phyloP scores from a whole-genome alignment of 2,113 vertebrate genomes.

The Aphyosemion australe region DNA sequence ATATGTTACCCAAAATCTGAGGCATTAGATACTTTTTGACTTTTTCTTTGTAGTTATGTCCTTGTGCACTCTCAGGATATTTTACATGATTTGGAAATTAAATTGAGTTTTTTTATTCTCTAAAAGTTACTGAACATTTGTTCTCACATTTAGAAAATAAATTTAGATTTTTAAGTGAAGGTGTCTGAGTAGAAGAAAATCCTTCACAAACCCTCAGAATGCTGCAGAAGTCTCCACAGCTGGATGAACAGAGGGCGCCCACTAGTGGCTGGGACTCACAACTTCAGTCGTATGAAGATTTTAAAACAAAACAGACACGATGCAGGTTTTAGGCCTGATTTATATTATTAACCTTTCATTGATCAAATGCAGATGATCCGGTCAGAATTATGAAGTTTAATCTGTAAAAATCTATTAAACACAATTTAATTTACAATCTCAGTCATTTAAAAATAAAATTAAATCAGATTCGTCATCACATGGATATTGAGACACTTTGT shows the following conservation, averaged over 20 bases:
- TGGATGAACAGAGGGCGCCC: slow-evolving; percentile 53
- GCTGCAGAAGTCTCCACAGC: not conserved
- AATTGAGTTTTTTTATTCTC: too few species aligned
- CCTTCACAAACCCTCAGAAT: not conserved
- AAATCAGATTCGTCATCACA: too few species aligned
- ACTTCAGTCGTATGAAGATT: slow-evolving; percentile 16
- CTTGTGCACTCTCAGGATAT: too few species aligned
- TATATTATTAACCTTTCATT: not conserved
- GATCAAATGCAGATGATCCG: not conserved
- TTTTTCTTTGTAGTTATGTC: too few species aligned
- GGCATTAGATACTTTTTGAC: too few species aligned
- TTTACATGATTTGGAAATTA: too few species aligned
- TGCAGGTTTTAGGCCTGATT: not conserved
- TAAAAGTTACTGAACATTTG: too few species aligned
- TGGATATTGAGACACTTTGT: not conserved
- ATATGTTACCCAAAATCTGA: too few species aligned
- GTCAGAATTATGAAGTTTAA: not conserved
- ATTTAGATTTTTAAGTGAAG: too few species aligned
- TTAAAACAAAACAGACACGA: not conserved
- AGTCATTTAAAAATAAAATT: too few species aligned
- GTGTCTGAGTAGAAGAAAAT: too few species aligned
- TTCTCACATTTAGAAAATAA: too few species aligned
- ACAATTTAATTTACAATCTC: not conserved
- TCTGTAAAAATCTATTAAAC: not conserved
- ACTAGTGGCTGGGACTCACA: slow-evolving; percentile 64